Conservation (phyloP, 1,140 invertebrate genomes). For the Anadara kagoshimensis region DNA sequence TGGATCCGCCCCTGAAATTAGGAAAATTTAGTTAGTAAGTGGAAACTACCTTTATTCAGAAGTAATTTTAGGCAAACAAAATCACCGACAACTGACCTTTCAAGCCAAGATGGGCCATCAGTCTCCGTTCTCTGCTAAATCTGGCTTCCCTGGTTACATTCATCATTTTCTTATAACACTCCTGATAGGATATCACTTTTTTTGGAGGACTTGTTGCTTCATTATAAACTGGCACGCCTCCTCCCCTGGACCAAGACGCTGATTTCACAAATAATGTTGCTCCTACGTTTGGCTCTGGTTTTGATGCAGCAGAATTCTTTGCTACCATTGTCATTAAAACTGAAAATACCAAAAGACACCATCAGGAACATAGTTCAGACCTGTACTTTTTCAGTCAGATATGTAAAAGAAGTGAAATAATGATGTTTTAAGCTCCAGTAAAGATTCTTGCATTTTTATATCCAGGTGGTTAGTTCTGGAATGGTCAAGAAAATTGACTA, state of each 20-base stretch:
- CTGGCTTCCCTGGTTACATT: conserved; percentile 31
- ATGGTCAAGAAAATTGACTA: too few relatives aligned
- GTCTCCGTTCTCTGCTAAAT: conserved; percentile 53
- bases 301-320: conserved; percentile 47
- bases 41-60: too few relatives aligned
- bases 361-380: too few relatives aligned
- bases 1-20: too few relatives aligned
- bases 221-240: neutral
- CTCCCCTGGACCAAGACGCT: neutral
- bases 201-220: neutral
- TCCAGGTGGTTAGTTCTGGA: too few relatives aligned
- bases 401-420: too few relatives aligned
- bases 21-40: too few relatives aligned
- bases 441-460: too few relatives aligned
- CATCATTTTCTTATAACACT: conserved; percentile 21
- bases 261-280: conserved; percentile 52
- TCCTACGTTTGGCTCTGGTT: conserved; percentile 44
- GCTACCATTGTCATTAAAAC: conserved; percentile 60
- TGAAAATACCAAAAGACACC: conserved; percentile 21
- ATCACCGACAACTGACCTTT: conserved; percentile 59
- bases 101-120: conserved; percentile 65
- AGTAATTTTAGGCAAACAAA: too few relatives aligned
- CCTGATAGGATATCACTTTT: neutral
- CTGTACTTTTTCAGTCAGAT: too few relatives aligned
- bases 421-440: too few relatives aligned